Base-by-base conservation (phyloP, 1,140 invertebrate species). In the Ceratina australensis region DNA sequence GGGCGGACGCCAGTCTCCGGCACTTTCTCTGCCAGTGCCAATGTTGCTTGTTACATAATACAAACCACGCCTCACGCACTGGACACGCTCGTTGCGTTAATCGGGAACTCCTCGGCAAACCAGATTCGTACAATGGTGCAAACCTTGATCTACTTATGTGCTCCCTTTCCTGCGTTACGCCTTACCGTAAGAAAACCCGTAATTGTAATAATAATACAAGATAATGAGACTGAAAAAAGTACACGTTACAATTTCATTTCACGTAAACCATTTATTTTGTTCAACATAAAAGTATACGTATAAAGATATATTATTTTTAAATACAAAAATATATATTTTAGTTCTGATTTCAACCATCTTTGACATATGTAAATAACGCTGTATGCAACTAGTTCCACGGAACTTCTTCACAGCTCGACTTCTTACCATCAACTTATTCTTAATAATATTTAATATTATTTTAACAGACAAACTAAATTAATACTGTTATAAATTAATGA, bases 71-170 rank as follows among this genome's bases (percentile, higher is more conserved):
- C 85, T 67, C 72, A 57, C 71, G 52, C 54, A 72, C 26, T 18
- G 50, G 33, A 42, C 68, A 77, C 73, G 82, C 64, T 63, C 72
- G 80, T 87, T 83, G 79, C 84, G 82, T 79, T 84, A 78, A 52
- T 72, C 68, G 68, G 59, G 47, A 84, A 88, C 82, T 78, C 80
- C 83, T 42, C 64, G 68, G 78, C 84, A 69, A 64, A 86, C 87
- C 87, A 86, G 83, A 87, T 89, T 86, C 76, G 78, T 77, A 69
- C 85, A 85, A 88, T 75, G 76, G 65, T 60, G 66, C 76, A 78
- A 87, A 90, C 89, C 89, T 90, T 90, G 89, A 90, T 86, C 89
- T 71, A 90, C 87, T 89, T 90, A 85, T 67, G 69, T 79, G 76
- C 78, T 72, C 59, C 79, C 68, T 78, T 80, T 69, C 72, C 66